Conservation (phyloP, 2,113 vertebrate species). For the Nesospiza acunhae region DNA sequence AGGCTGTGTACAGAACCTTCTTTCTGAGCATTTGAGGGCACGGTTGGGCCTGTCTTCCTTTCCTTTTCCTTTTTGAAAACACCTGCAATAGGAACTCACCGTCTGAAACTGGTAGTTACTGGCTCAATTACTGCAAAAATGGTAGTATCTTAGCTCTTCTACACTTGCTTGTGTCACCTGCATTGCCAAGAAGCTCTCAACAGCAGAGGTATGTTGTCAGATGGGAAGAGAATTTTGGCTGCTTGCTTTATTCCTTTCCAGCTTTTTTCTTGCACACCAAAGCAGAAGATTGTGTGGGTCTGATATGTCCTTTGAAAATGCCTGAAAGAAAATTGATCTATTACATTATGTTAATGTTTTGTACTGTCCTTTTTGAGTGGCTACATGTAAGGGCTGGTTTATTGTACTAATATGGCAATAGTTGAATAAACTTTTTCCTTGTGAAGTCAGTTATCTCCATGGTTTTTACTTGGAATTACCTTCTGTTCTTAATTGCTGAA, state of each 20-base stretch:
- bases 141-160: slow-evolving; percentile 9
- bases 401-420: slow-evolving; percentile 74
- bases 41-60: slow-evolving; percentile 42
- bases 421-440: slow-evolving; percentile 75
- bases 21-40: slow-evolving; percentile 77
- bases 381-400: slow-evolving; percentile 75
- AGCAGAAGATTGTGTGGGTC: slow-evolving; percentile 60
- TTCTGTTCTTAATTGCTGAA: slow-evolving; percentile 11
- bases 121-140: slow-evolving; percentile 27
- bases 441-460: slow-evolving; percentile 66
- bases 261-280: slow-evolving; percentile 60
- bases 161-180: slow-evolving; percentile 15
- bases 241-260: slow-evolving; percentile 62
- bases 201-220: slow-evolving; percentile 17
- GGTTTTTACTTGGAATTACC: slow-evolving; percentile 72
- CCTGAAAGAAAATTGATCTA: slow-evolving; percentile 69
- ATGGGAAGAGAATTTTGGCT: slow-evolving; percentile 30
- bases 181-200: slow-evolving; percentile 42
- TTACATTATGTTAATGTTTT: slow-evolving; percentile 81
- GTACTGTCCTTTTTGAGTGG: slow-evolving; percentile 68
- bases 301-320: slow-evolving; percentile 76
- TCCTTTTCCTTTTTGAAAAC: neutral
- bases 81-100: slow-evolving; percentile 28
- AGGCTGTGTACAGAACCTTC: slow-evolving; percentile 58
- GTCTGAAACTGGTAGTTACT: slow-evolving; percentile 12